A percentile compares a stretch with the other conserved stretches of the same genome.
These are phyloP conservation scores for Himantopus leucocephalus DNA, from an alignment of 2,113 vertebrate genomes.

Conservation along the genomic window DNA sequence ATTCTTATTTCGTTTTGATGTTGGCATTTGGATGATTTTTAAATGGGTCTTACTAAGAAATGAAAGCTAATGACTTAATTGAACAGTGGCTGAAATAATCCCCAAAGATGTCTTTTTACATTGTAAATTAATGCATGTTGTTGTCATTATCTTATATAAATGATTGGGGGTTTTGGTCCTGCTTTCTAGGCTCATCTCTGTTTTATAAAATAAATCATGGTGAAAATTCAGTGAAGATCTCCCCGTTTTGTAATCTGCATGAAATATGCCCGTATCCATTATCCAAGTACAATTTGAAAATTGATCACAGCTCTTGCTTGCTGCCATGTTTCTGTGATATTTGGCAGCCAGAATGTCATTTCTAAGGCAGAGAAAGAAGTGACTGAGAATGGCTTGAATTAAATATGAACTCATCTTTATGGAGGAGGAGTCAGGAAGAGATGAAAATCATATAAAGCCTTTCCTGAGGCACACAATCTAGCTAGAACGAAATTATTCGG, in stretches of 20 bases:
- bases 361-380: neutral
- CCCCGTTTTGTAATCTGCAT: neutral
- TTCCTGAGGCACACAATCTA: neutral
- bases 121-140: neutral
- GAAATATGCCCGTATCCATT: neutral
- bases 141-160: conserved; percentile 19
- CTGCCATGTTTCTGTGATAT: neutral
- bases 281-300: neutral
- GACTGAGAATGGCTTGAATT: conserved; percentile 7
- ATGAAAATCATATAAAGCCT: neutral
- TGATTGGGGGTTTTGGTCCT: neutral
- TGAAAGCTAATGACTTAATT: conserved; percentile 25
- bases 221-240: neutral
- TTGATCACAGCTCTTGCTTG: neutral
- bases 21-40: conserved; percentile 32
- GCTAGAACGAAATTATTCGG: neutral
- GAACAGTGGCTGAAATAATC: neutral
- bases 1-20: conserved; percentile 23
- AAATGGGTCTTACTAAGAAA: neutral
- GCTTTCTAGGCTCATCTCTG: neutral
- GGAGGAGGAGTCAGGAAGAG: neutral
- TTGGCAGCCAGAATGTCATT: neutral
- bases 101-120: neutral
- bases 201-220: neutral
- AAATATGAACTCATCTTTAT: conserved; percentile 24